These are phyloP conservation scores for Amblyopsis rosae DNA, from an alignment of 2,113 vertebrate species.

Conservation along the genomic window DNA sequence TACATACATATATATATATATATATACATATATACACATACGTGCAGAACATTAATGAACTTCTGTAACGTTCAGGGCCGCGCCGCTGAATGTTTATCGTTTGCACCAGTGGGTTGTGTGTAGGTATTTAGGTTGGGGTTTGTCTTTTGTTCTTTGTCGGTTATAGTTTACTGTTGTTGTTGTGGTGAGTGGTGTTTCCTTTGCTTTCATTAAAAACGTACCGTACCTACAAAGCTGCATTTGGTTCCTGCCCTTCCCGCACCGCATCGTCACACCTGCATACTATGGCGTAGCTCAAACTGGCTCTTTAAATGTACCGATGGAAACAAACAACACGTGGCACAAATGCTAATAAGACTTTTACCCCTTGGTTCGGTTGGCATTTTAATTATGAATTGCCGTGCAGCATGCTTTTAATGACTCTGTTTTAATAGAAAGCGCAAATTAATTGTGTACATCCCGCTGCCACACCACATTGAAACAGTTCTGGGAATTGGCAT, in stretches of 20 bases:
- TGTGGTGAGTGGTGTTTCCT: too few relatives aligned
- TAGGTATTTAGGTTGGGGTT: too few relatives aligned
- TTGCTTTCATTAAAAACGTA: too few relatives aligned
- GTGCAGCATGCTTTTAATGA: slow-evolving; percentile 72
- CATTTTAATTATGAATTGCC: slow-evolving; percentile 74
- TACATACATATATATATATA: too few relatives aligned
- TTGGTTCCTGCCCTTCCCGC: too few relatives aligned
- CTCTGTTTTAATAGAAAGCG: slow-evolving; percentile 70
- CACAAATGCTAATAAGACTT: slow-evolving; percentile 69
- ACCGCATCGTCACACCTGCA: neutral
- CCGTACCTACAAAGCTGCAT: too few relatives aligned
- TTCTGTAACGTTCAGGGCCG: too few relatives aligned
- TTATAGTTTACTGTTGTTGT: too few relatives aligned
- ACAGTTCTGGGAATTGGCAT: slow-evolving; percentile 64
- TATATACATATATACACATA: neutral
- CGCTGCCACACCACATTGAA: slow-evolving; percentile 44
- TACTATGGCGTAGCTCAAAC: slow-evolving; percentile 9
- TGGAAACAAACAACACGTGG: slow-evolving; percentile 55
- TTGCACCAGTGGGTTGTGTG: too few relatives aligned
- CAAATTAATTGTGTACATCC: slow-evolving; percentile 67
- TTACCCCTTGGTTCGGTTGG: slow-evolving; percentile 50
- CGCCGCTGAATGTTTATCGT: too few relatives aligned
- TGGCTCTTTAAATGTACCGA: slow-evolving; percentile 51
- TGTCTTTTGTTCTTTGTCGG: too few relatives aligned
- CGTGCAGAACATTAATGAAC: slow-evolving; percentile 52